Conservation (phyloP, 2,888 invertebrate species). For the Ochlodes sylvanus region DNA sequence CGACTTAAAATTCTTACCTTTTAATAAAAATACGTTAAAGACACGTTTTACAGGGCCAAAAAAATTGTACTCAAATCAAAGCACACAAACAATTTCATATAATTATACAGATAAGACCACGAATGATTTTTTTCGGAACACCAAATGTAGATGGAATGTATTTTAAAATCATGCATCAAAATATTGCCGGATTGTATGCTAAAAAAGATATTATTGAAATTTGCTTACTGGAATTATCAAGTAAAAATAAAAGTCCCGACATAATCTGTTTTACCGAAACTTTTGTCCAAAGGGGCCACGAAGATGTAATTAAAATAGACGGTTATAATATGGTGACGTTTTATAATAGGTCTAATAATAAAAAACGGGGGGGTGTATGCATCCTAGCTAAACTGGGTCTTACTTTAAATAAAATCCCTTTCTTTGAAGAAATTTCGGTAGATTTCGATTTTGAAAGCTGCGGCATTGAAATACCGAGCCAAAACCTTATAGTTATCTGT, state of each 20-base stretch:
- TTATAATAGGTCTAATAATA: slow-evolving; percentile 1
- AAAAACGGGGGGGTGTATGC: slow-evolving; percentile 17
- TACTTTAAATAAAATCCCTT: neutral
- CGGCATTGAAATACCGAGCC: neutral
- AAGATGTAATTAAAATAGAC: neutral
- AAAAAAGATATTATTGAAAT: neutral
- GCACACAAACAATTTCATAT: neutral
- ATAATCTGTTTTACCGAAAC: slow-evolving; percentile 11
- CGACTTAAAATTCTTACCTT: neutral
- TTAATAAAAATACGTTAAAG: neutral
- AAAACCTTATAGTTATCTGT: slow-evolving; percentile 9
- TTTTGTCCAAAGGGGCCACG: slow-evolving; percentile 1
- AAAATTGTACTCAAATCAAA: neutral
- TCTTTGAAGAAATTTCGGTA: neutral
- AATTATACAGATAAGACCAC: neutral
- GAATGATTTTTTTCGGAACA: neutral
- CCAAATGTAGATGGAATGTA: neutral
- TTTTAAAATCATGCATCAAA: slow-evolving; percentile 6
- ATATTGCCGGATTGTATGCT: neutral
- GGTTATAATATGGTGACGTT: neutral
- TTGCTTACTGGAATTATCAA: neutral
- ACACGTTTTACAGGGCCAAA: neutral
- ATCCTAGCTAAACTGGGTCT: neutral
- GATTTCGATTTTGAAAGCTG: slow-evolving; percentile 3
- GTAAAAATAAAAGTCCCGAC: neutral